These are phyloP conservation scores for Chaetodon trifascialis DNA, from an alignment of 2,113 vertebrate genomes.

Conservation along the genomic window DNA sequence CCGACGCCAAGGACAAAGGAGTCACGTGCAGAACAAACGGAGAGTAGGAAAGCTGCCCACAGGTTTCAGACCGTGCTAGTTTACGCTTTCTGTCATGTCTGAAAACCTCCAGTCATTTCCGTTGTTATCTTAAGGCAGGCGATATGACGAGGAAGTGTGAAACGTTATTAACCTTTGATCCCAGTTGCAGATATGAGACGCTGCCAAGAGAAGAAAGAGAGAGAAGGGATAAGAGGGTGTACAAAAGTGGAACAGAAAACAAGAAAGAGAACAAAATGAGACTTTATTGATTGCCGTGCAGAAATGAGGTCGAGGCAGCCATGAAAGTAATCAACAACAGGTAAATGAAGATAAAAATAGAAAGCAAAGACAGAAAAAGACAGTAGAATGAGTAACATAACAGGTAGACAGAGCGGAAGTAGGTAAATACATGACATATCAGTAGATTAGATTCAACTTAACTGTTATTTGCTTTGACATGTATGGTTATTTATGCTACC, in stretches of 20 bases:
- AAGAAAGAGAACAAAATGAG: constrained; percentile 26
- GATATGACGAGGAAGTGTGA: constrained; percentile 24
- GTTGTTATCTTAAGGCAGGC: constrained; percentile 19
- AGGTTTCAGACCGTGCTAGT: not conserved
- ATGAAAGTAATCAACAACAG: not conserved
- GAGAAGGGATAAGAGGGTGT: constrained; percentile 9
- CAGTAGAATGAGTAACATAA: not conserved
- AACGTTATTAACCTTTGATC: constrained; percentile 72
- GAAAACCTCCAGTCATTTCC: constrained; percentile 24
- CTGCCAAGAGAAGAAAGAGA: constrained; percentile 10
- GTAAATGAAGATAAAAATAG: constrained; percentile 1
- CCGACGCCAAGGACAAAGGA: constrained; percentile 30
- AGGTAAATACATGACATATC: not conserved
- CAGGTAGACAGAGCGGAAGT: not conserved
- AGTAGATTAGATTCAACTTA: too few species aligned
- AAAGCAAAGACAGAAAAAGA: not conserved
- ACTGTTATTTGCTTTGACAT: too few species aligned
- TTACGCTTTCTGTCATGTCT: constrained; percentile 18
- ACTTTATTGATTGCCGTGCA: constrained; percentile 42
- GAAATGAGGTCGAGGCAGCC: constrained; percentile 21
- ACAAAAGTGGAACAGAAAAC: constrained; percentile 26
- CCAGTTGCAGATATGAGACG: constrained; percentile 43
- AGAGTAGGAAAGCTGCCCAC: not conserved
- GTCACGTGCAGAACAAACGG: not conserved
- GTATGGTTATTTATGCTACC: too few species aligned